Conservation (phyloP, 1,140 invertebrate species). For the Saccostrea cuccullata region DNA sequence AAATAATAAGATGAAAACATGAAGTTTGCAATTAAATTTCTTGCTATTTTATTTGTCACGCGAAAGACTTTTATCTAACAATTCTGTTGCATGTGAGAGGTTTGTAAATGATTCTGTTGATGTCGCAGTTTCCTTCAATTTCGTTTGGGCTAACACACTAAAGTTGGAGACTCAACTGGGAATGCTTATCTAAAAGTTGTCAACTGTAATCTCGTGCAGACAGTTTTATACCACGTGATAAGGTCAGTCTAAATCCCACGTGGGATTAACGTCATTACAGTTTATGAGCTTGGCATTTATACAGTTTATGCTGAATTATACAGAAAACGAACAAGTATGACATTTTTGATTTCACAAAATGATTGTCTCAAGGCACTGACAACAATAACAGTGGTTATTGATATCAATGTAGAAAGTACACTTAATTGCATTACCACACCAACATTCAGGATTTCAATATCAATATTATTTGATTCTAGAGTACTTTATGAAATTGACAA, state of each 20-base stretch:
- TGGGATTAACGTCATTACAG: background rate
- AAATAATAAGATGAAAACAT: no score
- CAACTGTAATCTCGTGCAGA: conserved; percentile 14
- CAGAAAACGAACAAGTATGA: background rate
- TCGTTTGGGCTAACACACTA: background rate
- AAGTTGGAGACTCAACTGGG: background rate
- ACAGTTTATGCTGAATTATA: background rate
- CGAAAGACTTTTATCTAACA: no score
- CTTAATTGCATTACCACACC: background rate
- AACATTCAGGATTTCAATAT: background rate
- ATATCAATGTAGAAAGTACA: background rate
- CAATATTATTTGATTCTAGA: background rate
- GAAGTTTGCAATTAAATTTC: no score
- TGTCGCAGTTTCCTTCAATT: background rate
- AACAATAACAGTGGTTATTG: background rate
- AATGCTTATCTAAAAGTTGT: conserved; percentile 7
- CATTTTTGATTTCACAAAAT: background rate
- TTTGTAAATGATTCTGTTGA: background rate
- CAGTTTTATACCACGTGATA: conserved; percentile 2
- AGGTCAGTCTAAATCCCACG: background rate
- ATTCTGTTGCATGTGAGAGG: background rate
- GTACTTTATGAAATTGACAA: no score
- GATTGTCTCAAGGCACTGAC: background rate
- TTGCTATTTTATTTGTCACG: no score
- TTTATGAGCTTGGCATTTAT: conserved; percentile 24